Evolutionary conservation across 2,113 vertebrate genomes (phyloP).

Genomic region (Thymallus thymallus): DNA sequence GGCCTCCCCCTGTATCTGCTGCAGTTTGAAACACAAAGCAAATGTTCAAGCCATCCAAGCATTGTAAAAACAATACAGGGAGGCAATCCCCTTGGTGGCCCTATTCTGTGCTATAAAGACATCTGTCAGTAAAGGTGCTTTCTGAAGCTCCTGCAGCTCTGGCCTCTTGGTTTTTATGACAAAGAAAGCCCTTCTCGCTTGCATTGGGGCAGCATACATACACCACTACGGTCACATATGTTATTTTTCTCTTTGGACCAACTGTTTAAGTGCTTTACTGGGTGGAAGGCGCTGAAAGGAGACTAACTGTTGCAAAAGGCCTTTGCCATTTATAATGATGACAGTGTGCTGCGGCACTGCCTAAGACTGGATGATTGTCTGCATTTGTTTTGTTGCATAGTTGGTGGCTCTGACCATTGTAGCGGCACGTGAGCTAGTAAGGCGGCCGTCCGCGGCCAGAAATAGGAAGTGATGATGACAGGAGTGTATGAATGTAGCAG

Average conservation of each 20-base stretch:
- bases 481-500: slow-evolving; percentile 7
- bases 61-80: slow-evolving; percentile 36
- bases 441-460: not conserved
- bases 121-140: not conserved
- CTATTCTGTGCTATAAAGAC: not conserved
- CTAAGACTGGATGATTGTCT: not conserved
- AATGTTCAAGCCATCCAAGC: not conserved
- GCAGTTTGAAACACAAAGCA: too few relatives aligned
- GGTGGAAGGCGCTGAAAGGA: slow-evolving; percentile 36
- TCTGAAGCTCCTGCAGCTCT: not conserved
- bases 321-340: slow-evolving; percentile 58
- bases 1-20: slow-evolving; percentile 5
- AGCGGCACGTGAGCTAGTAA: not conserved
- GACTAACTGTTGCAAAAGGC: slow-evolving; percentile 45
- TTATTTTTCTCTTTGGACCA: not conserved
- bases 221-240: slow-evolving; percentile 22
- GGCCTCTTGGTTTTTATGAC: not conserved
- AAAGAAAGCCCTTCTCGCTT: not conserved
- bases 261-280: slow-evolving; percentile 38
- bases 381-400: slow-evolving; percentile 5
- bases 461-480: not conserved
- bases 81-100: slow-evolving; percentile 40
- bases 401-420: not conserved
- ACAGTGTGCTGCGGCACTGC: slow-evolving; percentile 22
- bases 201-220: slow-evolving; percentile 4